phyloP scores from a whole-genome alignment of 2,113 vertebrate species.

The Archocentrus centrarchus region DNA sequence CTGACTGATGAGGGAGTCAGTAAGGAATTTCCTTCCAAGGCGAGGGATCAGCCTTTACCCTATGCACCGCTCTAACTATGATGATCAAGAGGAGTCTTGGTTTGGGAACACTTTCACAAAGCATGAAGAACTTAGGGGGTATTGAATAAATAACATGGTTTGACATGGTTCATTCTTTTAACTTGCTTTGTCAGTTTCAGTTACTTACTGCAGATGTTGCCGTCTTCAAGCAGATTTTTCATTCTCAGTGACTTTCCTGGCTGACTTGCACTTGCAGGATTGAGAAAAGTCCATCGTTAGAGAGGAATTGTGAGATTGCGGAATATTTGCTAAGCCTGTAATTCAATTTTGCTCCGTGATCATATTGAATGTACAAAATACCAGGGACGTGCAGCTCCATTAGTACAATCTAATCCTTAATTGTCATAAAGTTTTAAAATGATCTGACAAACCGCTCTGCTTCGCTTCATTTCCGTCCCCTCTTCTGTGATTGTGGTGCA shows the following conservation, averaged over 20 bases:
- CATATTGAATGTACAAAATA: constrained; percentile 4
- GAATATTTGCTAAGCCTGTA: not conserved
- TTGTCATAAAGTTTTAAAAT: not conserved
- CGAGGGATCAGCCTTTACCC: constrained; percentile 12
- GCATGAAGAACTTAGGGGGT: not conserved
- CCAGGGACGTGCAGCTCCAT: not conserved
- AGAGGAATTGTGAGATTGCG: not conserved
- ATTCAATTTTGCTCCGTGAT: not conserved
- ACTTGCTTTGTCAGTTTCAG: not conserved
- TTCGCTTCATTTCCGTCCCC: constrained; percentile 21
- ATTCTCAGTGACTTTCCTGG: not conserved
- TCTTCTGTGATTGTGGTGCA: constrained; percentile 1
- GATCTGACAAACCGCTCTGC: not conserved
- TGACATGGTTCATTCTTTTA: not conserved
- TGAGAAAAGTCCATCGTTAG: not conserved
- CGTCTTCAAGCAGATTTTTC: not conserved
- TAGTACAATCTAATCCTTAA: not conserved
- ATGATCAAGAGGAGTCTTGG: constrained; percentile 29
- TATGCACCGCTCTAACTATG: constrained; percentile 28
- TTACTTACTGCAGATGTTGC: not conserved
- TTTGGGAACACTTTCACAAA: not conserved
- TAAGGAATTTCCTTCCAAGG: constrained; percentile 7
- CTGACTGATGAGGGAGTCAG: constrained; percentile 8
- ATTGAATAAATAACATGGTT: not conserved
- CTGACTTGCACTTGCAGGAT: not conserved